Base-by-base conservation (phyloP, 2,888 invertebrate genomes). In the Gasteruption jaculator region DNA sequence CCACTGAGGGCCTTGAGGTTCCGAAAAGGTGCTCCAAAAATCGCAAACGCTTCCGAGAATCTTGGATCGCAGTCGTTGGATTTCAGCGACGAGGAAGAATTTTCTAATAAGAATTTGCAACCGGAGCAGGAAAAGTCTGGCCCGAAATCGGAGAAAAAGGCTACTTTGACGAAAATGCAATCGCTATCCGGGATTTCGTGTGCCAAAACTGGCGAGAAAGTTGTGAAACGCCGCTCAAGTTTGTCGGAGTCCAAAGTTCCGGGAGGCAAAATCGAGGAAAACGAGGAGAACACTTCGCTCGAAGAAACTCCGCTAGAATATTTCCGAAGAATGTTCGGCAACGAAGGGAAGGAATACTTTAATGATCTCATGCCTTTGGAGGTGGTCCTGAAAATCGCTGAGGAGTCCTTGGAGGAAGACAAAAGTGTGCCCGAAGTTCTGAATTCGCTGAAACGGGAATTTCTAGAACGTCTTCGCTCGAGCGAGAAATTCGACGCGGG, bases 1-100 rank as follows among this genome's bases (percentile, higher is more conserved):
- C 65, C 64, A 2, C 41, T 70, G 1, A 57, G 55, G 41, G 61
- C 63, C 4, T 35, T 71, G 18, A 61, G 45, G 38, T 49, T 45
- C 18, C 45, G 38, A 27, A 54, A 54, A 34, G n/a, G n/a, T n/a
- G n/a, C n/a, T n/a, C n/a, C 50, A 51, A 5, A 48, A 48, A 29
- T 44, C 49, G 2, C 46, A n/a, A n/a, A n/a, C n/a, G 45, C 38
- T 49, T 45, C 18, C 45, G 38, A 27, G 53, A 54, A 34, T 15
- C 7, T 6, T 4, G 19, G 16, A 11, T 11, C 4, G 7, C 38
- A 43, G 22, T n/a, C 38, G 5, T 25, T 21, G 4, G 38, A 38
- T 11, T 27, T 15, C 8, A 31, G 31, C 12, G 32, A 37, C n/a
- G 10, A 15, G 14, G 27, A 43, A 22, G 40, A 45, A 33, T 19